These are phyloP conservation scores for Sebastes minor DNA, from an alignment of 2,797 vertebrate species.

Conservation along the genomic window DNA sequence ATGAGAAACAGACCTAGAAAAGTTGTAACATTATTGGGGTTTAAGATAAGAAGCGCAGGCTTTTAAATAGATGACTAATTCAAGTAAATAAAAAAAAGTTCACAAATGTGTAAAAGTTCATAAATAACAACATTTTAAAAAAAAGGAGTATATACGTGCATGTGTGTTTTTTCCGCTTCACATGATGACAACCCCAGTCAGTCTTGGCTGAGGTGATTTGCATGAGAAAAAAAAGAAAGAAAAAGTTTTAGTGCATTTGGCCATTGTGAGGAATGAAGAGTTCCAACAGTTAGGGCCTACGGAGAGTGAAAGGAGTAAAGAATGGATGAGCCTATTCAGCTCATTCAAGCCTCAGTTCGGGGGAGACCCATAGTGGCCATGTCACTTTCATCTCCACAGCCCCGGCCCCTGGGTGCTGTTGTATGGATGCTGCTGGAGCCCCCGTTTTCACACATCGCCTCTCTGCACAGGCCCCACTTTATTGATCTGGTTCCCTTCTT, in stretches of 20 bases:
- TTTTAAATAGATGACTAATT: neutral
- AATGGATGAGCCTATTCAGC: slow-evolving; percentile 93
- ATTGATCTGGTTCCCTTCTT: slow-evolving; percentile 82
- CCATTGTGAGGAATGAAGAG: slow-evolving; percentile 95
- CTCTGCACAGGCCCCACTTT: slow-evolving; percentile 80
- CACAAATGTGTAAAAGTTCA: neutral
- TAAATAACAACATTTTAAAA: neutral
- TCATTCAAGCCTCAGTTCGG: slow-evolving; percentile 84
- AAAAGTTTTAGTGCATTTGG: slow-evolving; percentile 95
- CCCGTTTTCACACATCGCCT: slow-evolving; percentile 85
- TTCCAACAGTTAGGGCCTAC: slow-evolving; percentile 90
- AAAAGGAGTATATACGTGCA: neutral
- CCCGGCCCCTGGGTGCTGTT: slow-evolving; percentile 57
- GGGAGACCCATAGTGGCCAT: slow-evolving; percentile 88
- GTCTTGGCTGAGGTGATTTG: slow-evolving; percentile 86
- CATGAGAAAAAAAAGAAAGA: slow-evolving; percentile 88
- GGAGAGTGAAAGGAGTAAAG: slow-evolving; percentile 89
- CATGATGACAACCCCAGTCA: slow-evolving; percentile 76
- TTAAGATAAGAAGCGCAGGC: neutral
- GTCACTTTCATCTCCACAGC: slow-evolving; percentile 93
- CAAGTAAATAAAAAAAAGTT: neutral
- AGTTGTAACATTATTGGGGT: neutral
- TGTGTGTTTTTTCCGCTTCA: slow-evolving; percentile 89
- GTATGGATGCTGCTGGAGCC: slow-evolving; percentile 21
- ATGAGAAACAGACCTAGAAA: slow-evolving; percentile 22